These are phyloP conservation scores for Smutsia gigantea DNA, from an alignment of 2,797 vertebrate species.

Conservation along the genomic window DNA sequence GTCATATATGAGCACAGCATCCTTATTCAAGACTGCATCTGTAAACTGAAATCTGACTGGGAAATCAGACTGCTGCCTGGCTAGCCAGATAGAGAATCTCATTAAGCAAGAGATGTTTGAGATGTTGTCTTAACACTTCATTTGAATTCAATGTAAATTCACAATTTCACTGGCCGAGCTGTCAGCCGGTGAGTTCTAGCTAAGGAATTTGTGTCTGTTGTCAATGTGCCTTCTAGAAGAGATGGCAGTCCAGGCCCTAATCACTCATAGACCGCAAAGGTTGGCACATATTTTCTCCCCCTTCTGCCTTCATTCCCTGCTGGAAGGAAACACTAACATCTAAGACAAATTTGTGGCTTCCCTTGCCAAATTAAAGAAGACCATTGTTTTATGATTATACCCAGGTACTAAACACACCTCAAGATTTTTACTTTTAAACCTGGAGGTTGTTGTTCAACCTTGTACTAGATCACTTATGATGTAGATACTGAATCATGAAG, in stretches of 20 bases:
- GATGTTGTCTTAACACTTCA: conserved; percentile 41
- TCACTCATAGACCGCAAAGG: conserved; percentile 19
- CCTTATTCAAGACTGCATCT: not conserved
- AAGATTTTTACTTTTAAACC: not conserved
- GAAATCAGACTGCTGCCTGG: conserved; percentile 39
- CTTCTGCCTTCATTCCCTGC: too few relatives aligned
- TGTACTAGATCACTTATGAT: not conserved
- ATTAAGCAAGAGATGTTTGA: conserved; percentile 57
- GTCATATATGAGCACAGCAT: not conserved
- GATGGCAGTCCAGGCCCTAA: conserved; percentile 18
- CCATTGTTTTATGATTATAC: not conserved
- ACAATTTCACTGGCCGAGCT: conserved; percentile 18
- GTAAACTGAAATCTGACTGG: conserved; percentile 45
- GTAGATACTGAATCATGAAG: not conserved
- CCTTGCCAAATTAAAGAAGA: not conserved
- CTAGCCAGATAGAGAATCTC: conserved; percentile 46
- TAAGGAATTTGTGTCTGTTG: conserved; percentile 60
- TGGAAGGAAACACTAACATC: not conserved
- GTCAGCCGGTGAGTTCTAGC: conserved; percentile 46
- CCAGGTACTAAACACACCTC: not conserved
- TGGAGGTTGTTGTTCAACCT: not conserved
- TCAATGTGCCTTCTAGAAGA: conserved; percentile 37
- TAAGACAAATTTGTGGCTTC: not conserved
- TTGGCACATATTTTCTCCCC: not conserved
- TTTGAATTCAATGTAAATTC: conserved; percentile 59